These are phyloP conservation scores for Melanargia galathea DNA, from an alignment of 2,888 invertebrate genomes.

Conservation along the genomic window DNA sequence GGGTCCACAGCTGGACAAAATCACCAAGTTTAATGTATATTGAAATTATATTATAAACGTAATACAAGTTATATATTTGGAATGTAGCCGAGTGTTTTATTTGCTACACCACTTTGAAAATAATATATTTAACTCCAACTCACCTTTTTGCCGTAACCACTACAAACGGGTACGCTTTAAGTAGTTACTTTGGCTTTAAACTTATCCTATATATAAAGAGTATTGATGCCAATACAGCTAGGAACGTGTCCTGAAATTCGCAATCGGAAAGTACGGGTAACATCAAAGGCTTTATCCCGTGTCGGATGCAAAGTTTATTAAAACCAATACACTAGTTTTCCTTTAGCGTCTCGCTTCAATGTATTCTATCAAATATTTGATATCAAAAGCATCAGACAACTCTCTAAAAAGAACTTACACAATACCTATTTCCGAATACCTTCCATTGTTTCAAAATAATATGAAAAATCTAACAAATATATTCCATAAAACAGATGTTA, in stretches of 20 bases:
- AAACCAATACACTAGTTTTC: slow-evolving; percentile 16
- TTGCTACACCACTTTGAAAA: background rate
- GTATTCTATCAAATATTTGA: background rate
- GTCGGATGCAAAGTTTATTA: slow-evolving; percentile 30
- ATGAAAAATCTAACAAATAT: no score
- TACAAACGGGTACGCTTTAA: background rate
- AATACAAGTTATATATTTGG: no score
- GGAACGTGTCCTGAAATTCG: slow-evolving; percentile 7
- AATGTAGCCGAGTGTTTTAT: no score
- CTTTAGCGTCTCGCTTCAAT: background rate
- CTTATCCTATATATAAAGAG: slow-evolving; percentile 3
- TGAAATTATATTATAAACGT: no score
- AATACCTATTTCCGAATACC: background rate
- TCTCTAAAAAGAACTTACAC: background rate
- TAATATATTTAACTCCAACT: background rate
- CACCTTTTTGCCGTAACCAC: background rate
- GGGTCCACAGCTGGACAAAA: no score
- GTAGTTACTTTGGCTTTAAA: slow-evolving; percentile 1
- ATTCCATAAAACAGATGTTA: no score
- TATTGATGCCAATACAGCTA: slow-evolving; percentile 3
- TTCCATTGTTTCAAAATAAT: background rate
- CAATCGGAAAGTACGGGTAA: slow-evolving; percentile 15
- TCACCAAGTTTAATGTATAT: no score
- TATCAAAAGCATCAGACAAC: background rate
- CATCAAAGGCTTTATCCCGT: slow-evolving; percentile 28